Base-by-base conservation (phyloP, 2,113 vertebrate species). In the Stegastes partitus region DNA sequence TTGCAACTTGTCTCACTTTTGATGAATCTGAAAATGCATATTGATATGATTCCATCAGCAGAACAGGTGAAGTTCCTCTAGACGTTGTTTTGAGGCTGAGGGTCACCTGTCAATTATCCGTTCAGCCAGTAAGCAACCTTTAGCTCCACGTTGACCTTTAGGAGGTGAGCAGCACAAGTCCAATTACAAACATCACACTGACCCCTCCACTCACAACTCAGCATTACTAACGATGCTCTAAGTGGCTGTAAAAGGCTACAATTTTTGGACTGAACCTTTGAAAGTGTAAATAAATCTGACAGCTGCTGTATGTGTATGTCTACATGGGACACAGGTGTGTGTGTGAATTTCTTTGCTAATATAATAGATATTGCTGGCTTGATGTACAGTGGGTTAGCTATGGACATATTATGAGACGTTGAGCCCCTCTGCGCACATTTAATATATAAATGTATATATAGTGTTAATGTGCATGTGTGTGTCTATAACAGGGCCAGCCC, bases 101-200 rank as follows among this genome's bases (percentile, higher is more conserved):
- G 18, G 14, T 55, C 34, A 54, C 22, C 87, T 79, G 86, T 92
- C 90, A 93, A 86, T 91, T 77, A 90, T 68, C 54, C 61, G 45
- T 51, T 69, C 50, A 54, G 76, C 50, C 53, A 63, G 64, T 22
- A 44, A 74, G 80, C 83, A 85, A 74, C 93, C 93, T 94, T 93
- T 93, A 83, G 81, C 66, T 82, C 22, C 18, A 51, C 0, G 6
- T 57, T 91, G 90, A 92, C 93, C 88, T 94, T 94, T 89, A 74
- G 69, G 66, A 63, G 22, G 31, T 42, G 62, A 65, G 49, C 63
- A 21, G 45, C 66, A 2, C 0, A 49, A 39, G 53, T 50, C 80
- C 90, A 93, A 94, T 95, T 93, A 94, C 69, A 82, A 80, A 55
- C 44, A 47, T 11, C 63, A n/a, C 67, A 18, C 68, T 66, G 39